Evolutionary conservation across 2,113 vertebrate species (phyloP), one percentile per base, ranked within the genome.

Genomic region (Reinhardtius hippoglossoides): DNA sequence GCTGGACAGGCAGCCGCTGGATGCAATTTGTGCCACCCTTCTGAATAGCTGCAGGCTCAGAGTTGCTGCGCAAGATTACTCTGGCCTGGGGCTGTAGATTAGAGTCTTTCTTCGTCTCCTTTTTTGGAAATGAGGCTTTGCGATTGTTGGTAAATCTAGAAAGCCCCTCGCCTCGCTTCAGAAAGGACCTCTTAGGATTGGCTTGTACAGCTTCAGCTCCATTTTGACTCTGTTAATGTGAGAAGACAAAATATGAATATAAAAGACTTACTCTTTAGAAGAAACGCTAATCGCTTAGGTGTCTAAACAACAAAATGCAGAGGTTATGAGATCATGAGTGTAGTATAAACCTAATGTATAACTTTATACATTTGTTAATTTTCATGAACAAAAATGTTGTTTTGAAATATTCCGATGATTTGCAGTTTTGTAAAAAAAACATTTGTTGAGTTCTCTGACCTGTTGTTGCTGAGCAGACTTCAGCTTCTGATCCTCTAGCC

Each of bases 141-240:
- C 85, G 31, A 15, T 87, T 82, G 82, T 94, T 81, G 74, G 84
- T 94, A 83, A 97, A 98, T 65, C 98, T 95, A 48, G 87, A 92
- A 86, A 99, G 94, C 50, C 97, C 98, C 86, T 97, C 94, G 54
- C 98, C 96, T 84, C 95, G 93, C 86, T 93, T 98, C 77, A 99
- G 92, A 82, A 98, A 99, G 4, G 95, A 92, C 50, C 93, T 94
- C 89, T 96, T 99, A 40, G 91, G 88, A 71, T 89, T 88, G 16
- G 75, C 81, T 83, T 87, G 95, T 0, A 26, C 66, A 1, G 66
- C 65, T 21, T 74, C 73, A 26, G 56, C 24, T 56, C 69, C 73
- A 26, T 81, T 76, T 73, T 58, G 71, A 52, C 27, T 78, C 90
- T 91, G 80, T 67, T 50, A 18, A 18, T 37, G 9, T 4, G 35